A percentile compares a stretch with the other conserved stretches of the same genome.
Evolutionary conservation across 2,888 invertebrate species (phyloP).

Genomic region (Heterodera filipjevi): DNA sequence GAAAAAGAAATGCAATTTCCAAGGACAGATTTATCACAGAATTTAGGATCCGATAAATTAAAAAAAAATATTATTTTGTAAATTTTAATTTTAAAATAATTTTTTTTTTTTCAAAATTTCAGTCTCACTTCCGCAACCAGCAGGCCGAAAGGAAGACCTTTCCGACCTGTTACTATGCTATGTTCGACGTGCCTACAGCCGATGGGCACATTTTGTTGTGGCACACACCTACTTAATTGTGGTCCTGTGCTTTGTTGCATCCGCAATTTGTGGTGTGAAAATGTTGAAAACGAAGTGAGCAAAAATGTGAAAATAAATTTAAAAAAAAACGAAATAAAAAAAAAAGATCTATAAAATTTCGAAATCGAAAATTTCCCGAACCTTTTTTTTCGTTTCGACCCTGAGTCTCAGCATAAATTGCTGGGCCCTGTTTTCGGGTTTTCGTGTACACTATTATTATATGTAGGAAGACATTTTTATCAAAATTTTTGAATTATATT

Average conservation of each 20-base stretch:
- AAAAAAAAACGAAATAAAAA: not conserved
- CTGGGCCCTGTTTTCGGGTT: no score
- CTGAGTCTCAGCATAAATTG: no score
- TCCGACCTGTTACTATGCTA: constrained; percentile 13
- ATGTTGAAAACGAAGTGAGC: constrained; percentile 43
- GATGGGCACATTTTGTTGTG: constrained; percentile 55
- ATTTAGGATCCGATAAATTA: not conserved
- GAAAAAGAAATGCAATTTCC: not conserved
- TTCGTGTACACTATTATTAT: no score
- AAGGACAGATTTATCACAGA: not conserved
- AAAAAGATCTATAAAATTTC: not conserved
- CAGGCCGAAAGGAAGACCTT: not conserved
- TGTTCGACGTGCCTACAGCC: constrained; percentile 23
- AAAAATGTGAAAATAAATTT: constrained; percentile 9
- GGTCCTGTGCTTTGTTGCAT: constrained; percentile 49
- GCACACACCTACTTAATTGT: constrained; percentile 51
- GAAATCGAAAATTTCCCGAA: no score
- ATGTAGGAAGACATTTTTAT: no score
- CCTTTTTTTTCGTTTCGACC: no score
- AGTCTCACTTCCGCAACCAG: not conserved
- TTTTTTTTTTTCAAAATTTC: not conserved
- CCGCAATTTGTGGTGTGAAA: constrained; percentile 50
- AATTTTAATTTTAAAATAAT: not conserved
- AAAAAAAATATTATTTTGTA: not conserved
- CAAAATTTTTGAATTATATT: no score